Conservation (phyloP, 1,140 invertebrate species). For the Brevipalpus yothersi region DNA sequence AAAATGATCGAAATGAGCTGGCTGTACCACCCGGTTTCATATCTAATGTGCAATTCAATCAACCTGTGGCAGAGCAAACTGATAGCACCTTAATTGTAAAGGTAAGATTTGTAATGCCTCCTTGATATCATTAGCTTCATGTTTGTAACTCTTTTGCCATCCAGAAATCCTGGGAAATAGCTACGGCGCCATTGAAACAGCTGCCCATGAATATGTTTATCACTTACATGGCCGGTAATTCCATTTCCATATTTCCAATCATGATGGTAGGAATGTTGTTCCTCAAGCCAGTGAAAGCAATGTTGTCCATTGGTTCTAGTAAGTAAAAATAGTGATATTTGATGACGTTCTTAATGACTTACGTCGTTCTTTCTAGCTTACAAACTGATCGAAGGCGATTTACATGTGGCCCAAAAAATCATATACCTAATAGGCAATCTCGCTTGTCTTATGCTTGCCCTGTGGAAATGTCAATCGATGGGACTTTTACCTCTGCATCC, state of each 20-base stretch:
- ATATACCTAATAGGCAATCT: constrained; percentile 87
- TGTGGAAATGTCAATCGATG: constrained; percentile 98
- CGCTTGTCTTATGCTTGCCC: constrained; percentile 64
- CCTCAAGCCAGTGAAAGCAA: constrained; percentile 74
- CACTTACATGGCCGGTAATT: constrained; percentile 98
- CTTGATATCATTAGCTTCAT: no score
- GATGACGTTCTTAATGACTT: background rate
- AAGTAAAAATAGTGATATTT: constrained; percentile 13
- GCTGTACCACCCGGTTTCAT: background rate
- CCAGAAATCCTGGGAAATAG: constrained; percentile 82
- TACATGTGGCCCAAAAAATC: constrained; percentile 60
- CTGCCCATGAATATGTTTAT: constrained; percentile 98
- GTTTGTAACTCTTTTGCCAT: constrained; percentile 14
- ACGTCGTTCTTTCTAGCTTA: constrained; percentile 25
- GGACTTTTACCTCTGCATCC: constrained; percentile 86
- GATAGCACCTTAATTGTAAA: constrained; percentile 68
- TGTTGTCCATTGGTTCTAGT: constrained; percentile 66
- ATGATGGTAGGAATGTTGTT: constrained; percentile 99
- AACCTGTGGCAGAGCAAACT: constrained; percentile 19
- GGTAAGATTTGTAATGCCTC: constrained; percentile 7
- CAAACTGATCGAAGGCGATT: constrained; percentile 82
- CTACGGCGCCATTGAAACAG: constrained; percentile 69
- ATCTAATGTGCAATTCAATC: background rate
- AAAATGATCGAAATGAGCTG: background rate
- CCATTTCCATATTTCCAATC: constrained; percentile 98